Evolutionary conservation across 2,888 invertebrate species (phyloP), one percentile per base, ranked within the genome.

Genomic region (Boloria euphrosyne): DNA sequence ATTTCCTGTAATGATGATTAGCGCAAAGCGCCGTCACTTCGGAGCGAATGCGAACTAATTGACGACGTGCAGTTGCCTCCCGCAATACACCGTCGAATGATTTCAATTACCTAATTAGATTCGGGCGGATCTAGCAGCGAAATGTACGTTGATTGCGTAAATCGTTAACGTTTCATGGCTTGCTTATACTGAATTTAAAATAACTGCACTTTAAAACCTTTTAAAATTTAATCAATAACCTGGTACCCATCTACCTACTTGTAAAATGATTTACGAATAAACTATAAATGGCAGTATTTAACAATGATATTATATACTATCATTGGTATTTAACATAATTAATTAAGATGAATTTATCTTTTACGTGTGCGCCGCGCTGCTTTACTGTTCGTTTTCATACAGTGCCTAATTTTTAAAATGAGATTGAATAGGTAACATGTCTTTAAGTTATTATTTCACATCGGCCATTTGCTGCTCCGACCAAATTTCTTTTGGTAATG

Each of bases 61-160:
- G 76, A 73, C 70, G 65, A 54, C 53, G 63, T 61, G 71, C 65
- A 68, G 60, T 62, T 62, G 67, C 66, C 52, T 59, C 65, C 64
- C 65, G 61, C 62, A 69, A 67, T 73, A 63, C 62, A 63, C 68
- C 63, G 76, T 75, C 77, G 78, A 80, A 81, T 83, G 81, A 85
- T 86, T 86, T 83, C 85, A 88, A 86, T 87, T 84, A 83, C 82
- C 75, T 84, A 83, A 85, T 87, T 86, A 84, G 78, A 84, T 69
- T 66, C 59, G 62, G 65, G 18, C 55, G 62, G 65, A 54, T 55
- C 59, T 63, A 62, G 52, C 52, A 31, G 51, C 65, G 65, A 57
- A 62, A 60, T 47, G 59, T 63, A 69, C 74, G 71, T 76, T 80
- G 78, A 81, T 81, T 81, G 79, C 75, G 63, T 67, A 65, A 75